Conservation (phyloP, 2,797 vertebrate species). For the Holocentrus rufus region DNA sequence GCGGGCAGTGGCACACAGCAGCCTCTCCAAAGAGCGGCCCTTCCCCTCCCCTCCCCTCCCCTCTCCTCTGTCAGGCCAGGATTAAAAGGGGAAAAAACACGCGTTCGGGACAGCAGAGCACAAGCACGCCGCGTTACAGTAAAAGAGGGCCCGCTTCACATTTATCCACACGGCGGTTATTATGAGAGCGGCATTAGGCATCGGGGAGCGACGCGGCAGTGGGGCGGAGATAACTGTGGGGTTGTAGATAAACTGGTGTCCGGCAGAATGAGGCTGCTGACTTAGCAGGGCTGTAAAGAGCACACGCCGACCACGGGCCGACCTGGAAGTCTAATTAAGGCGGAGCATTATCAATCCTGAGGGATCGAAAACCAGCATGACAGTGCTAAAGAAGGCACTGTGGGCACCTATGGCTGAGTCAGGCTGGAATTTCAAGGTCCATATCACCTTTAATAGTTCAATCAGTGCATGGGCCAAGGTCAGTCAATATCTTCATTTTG, state of each 20-base stretch:
- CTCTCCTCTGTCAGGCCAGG: conserved; percentile 10
- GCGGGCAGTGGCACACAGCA: conserved; percentile 52
- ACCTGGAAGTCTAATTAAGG: conserved; percentile 73
- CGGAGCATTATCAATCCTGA: conserved; percentile 74
- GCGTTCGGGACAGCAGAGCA: conserved; percentile 45
- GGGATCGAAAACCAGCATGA: conserved; percentile 75
- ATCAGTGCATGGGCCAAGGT: conserved; percentile 65
- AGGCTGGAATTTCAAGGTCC: conserved; percentile 67
- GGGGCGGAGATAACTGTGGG: conserved; percentile 36
- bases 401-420: conserved; percentile 67
- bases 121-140: conserved; percentile 40
- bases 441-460: conserved; percentile 67
- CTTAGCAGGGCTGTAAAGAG: conserved; percentile 44
- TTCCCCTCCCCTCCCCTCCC: conserved; percentile 13
- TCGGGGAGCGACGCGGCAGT: conserved; percentile 16
- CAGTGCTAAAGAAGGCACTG: conserved; percentile 66
- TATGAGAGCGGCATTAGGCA: conserved; percentile 24
- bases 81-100: conserved; percentile 48
- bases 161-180: conserved; percentile 26
- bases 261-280: conserved; percentile 70
- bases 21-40: conserved; percentile 52
- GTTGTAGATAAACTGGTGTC: conserved; percentile 67
- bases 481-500: conserved; percentile 60
- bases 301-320: conserved; percentile 55
- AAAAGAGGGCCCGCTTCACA: conserved; percentile 39